Base-by-base conservation (phyloP, 1,140 invertebrate species). In the Magallana angulata region DNA sequence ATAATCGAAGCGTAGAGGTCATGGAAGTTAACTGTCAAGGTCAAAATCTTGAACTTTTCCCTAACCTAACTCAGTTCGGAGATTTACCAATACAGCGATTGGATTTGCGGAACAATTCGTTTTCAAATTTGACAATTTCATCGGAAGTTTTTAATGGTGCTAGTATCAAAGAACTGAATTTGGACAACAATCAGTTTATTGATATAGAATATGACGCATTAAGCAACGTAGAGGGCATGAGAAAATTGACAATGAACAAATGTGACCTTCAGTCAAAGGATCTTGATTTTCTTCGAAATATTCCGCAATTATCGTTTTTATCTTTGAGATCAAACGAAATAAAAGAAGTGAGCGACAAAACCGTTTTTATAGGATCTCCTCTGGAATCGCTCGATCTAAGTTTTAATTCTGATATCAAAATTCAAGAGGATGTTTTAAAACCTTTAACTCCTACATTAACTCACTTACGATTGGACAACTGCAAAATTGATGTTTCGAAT, bases 151-250 rank as follows among this genome's bases (percentile, higher is more conserved):
- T 76, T 76, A 7, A 9, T 76, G 68, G 68, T 76, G 68, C 68
- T 76, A 30, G 18, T 9, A 30, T 76, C 36, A 12, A 76, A 30
- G 68, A 76, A 76, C 24, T 76, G 68, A 36, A 76, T 30, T 36
- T 76, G 68, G 68, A 76, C 68, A 76, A 76, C 24, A 76, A 76
- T 76, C 68, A 12, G 2, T 76, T 76, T 36, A 12, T 30, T 8
- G 24, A 76, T 8, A 76, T 76, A 76, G 68, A 76, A 36, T 30
- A 76, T 76, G 36, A 76, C 36, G 68, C 68, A 36, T 76, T 76
- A 24, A 76, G 24, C 30, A 8, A 76, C 12, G 12, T 76, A 30
- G 36, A 76, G 11, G 68, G 36, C 30, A 18, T 76, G 11, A 76
- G 36, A 12, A 76, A 76, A 76, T 30, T 76, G 68, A 30, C 68